Conservation (phyloP, 2,113 vertebrate genomes). For the Mustelus asterias region DNA sequence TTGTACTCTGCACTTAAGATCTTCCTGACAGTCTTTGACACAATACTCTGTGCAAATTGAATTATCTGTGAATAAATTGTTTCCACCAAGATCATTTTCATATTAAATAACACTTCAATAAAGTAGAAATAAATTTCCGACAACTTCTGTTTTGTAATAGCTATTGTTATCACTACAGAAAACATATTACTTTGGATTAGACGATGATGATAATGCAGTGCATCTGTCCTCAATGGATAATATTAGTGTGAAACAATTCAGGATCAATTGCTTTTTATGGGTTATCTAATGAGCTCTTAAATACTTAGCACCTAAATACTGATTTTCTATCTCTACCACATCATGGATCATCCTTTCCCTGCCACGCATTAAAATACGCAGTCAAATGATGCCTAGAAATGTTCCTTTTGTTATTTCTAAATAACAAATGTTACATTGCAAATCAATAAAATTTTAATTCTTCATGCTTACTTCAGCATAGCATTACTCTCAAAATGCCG, state of each 20-base stretch:
- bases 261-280: background rate
- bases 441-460: background rate
- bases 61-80: background rate
- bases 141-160: background rate
- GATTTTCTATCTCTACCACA: background rate
- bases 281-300: slow-evolving; percentile 15
- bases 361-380: background rate
- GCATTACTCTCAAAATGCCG: background rate
- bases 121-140: background rate
- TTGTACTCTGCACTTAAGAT: background rate
- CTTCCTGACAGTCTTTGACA: background rate
- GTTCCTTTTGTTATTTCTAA: background rate
- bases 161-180: background rate
- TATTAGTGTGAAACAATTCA: background rate
- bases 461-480: background rate
- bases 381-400: background rate
- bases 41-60: background rate
- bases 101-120: background rate
- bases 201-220: background rate
- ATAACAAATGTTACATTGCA: background rate
- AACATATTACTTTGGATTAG: background rate
- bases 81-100: slow-evolving; percentile 15
- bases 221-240: background rate
- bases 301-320: background rate
- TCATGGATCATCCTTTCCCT: background rate